These are phyloP conservation scores for Acipenser oxyrinchus DNA, from an alignment of 2,797 vertebrate species.

Conservation along the genomic window DNA sequence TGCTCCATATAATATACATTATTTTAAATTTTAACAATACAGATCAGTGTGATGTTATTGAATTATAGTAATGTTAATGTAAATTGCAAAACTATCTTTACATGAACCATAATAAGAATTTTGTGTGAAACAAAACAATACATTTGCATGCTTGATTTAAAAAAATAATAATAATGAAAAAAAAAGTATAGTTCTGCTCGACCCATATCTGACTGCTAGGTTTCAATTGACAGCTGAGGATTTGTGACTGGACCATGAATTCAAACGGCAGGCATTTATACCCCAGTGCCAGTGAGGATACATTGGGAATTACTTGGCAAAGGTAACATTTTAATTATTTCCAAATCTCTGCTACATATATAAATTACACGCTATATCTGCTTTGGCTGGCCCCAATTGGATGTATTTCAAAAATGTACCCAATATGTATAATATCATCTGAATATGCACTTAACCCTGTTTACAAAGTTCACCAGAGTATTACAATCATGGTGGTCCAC, in stretches of 20 bases:
- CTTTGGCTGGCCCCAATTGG: conserved; percentile 39
- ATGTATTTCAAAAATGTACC: conserved; percentile 35
- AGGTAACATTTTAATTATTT: conserved; percentile 99
- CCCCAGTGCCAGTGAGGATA: conserved; percentile 98
- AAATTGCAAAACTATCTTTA: neutral
- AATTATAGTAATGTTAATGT: conserved; percentile 16
- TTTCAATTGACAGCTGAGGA: conserved; percentile 99
- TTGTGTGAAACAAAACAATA: conserved; percentile 17
- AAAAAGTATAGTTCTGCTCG: conserved; percentile 84
- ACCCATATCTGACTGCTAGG: conserved; percentile 98
- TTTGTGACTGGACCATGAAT: conserved; percentile 99
- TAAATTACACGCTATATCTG: conserved; percentile 50
- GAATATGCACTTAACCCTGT: conserved; percentile 18
- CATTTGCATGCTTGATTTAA: conserved; percentile 78
- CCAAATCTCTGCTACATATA: conserved; percentile 66
- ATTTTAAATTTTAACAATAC: conserved; percentile 30
- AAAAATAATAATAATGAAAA: too few relatives aligned
- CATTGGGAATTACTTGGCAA: conserved; percentile 99
- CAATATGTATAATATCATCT: conserved; percentile 29
- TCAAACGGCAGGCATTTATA: conserved; percentile 99
- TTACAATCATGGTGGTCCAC: neutral
- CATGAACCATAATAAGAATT: neutral
- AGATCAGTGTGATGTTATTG: conserved; percentile 22
- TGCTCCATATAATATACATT: conserved; percentile 34
- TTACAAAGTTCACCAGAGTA: neutral